Percentiles rank a stretch among this genome's conserved stretches.
These are phyloP conservation scores for Arctocebus calabarensis DNA, from an alignment of 2,797 vertebrate species.

Conservation along the genomic window DNA sequence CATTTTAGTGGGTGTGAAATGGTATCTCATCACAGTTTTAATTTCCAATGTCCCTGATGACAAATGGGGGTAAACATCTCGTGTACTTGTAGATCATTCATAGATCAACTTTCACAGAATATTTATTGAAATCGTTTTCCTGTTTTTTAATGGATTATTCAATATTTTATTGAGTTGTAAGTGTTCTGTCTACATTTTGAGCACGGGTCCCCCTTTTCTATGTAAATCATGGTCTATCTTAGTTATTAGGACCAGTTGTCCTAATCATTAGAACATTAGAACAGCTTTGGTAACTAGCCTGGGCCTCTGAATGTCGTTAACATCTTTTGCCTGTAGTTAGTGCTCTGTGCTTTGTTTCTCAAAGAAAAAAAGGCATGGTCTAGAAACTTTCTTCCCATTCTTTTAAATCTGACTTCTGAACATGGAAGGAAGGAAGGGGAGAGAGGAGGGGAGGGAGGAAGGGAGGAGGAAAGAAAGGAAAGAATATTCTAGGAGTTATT, in stretches of 20 bases:
- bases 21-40: background rate
- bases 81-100: background rate
- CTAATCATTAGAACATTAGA: background rate
- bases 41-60: background rate
- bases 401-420: slow-evolving; percentile 41
- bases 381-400: slow-evolving; percentile 16
- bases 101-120: background rate
- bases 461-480: background rate
- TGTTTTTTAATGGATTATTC: background rate
- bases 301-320: background rate
- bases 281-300: too few relatives aligned
- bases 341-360: background rate
- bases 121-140: background rate
- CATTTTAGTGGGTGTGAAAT: background rate
- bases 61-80: background rate
- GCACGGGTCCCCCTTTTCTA: background rate
- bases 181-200: background rate
- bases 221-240: background rate
- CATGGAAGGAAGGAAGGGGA: background rate
- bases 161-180: background rate
- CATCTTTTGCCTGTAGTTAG: background rate
- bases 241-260: background rate
- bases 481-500: background rate
- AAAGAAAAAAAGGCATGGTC: too few relatives aligned
- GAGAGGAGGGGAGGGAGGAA: background rate